phyloP scores from a whole-genome alignment of 2,113 vertebrate genomes.

The Toxotes chatareus region DNA sequence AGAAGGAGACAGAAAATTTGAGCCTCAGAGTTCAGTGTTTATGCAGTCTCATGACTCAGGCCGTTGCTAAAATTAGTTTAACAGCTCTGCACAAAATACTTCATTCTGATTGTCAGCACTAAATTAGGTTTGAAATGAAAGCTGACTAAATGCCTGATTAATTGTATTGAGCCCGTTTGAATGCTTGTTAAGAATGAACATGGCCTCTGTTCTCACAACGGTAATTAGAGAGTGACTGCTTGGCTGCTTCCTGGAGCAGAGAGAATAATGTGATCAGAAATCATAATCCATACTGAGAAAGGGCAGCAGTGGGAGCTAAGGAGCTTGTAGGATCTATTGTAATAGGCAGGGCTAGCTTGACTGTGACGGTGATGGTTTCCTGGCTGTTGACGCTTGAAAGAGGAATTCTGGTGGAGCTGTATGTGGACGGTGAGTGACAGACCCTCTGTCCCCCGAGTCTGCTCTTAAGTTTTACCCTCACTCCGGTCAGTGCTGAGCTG shows the following conservation, averaged over 20 bases:
- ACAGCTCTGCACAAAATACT: constrained; percentile 14
- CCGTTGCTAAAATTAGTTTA: constrained; percentile 5
- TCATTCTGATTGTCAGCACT: constrained; percentile 35
- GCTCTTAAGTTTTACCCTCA: too few relatives aligned
- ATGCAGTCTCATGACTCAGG: constrained; percentile 1
- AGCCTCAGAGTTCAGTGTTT: constrained; percentile 18
- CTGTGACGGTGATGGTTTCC: constrained; percentile 24
- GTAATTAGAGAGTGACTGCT: constrained; percentile 25
- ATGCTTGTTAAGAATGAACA: constrained; percentile 7
- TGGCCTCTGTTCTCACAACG: constrained; percentile 6
- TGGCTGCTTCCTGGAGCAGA: neutral
- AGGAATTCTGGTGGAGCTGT: neutral
- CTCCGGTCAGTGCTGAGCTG: neutral
- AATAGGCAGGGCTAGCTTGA: constrained; percentile 19
- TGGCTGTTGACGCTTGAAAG: neutral
- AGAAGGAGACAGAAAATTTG: neutral
- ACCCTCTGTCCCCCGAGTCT: too few relatives aligned
- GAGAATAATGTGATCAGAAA: constrained; percentile 46
- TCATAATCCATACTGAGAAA: constrained; percentile 41
- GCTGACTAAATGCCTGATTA: neutral
- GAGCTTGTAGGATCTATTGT: constrained; percentile 9
- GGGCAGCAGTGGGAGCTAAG: constrained; percentile 22
- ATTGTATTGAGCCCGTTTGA: constrained; percentile 11
- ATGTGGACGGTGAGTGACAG: too few relatives aligned
- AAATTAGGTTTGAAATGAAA: constrained; percentile 26